phyloP scores from a whole-genome alignment of 2,797 vertebrate genomes.

The Xerus rutilus region DNA sequence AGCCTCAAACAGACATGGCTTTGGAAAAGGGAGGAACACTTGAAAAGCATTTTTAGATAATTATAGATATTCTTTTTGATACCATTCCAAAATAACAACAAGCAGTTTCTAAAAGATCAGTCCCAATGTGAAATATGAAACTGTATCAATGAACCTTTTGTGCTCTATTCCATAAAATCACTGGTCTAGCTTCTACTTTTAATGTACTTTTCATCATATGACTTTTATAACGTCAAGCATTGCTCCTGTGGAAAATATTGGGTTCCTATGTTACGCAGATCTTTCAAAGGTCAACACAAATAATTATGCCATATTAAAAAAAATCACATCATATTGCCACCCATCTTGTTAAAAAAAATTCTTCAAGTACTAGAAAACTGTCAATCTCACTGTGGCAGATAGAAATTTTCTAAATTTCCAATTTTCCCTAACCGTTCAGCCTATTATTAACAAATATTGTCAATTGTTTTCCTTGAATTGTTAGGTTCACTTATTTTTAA shows the following conservation, averaged over 20 bases:
- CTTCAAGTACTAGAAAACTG: not conserved
- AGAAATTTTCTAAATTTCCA: not conserved
- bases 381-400: not conserved
- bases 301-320: not conserved
- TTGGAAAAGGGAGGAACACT: not conserved
- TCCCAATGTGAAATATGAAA: slow-evolving; percentile 22
- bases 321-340: not conserved
- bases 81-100: not conserved
- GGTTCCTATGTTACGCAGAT: not conserved
- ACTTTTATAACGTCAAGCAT: not conserved
- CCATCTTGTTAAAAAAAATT: not conserved
- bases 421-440: not conserved
- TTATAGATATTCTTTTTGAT: not conserved
- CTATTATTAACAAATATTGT: not conserved
- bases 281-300: not conserved
- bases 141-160: not conserved
- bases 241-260: not conserved
- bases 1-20: not conserved
- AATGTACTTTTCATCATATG: not conserved
- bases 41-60: not conserved
- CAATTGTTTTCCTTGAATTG: not conserved
- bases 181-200: not conserved
- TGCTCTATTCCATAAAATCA: not conserved
- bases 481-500: not conserved
- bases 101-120: not conserved